Base-by-base conservation (phyloP, 2,113 vertebrate genomes). In the Corythaeola cristata region DNA sequence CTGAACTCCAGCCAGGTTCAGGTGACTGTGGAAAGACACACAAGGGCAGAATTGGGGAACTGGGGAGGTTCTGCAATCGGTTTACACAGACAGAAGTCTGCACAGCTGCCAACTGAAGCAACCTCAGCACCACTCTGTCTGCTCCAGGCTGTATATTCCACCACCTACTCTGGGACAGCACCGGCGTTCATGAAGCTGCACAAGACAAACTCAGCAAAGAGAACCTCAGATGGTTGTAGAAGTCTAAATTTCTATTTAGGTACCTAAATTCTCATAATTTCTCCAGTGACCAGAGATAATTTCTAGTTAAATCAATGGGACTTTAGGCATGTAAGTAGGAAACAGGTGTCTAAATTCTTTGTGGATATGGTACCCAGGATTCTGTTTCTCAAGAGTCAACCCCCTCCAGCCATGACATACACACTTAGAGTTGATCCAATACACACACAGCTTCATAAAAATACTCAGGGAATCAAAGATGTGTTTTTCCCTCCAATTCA, bases 161-260 rank as follows among this genome's bases (percentile, higher is more conserved):
- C 35, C 2, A 0, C 9, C 35, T 58, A 4, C 32, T 39, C 44
- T 6, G 20, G 35, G 66, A 67, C 52, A 39, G 52, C 37, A 59
- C 32, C 2, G 1, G 66, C 0, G 1, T n/a, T 63, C 64, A 5
- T 4, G 27, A 50, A 52, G 35, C 71, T 50, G 32, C 56, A n/a
- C 6, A 39, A 9, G 69, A 71, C 12, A 19, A 82, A 37, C 27
- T 63, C 71, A 27, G 55, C 45, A 62, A 59, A 79, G 23, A 67
- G 22, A 30, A 37, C 17, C 74, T 47, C 71, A 47, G 45, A 66
- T 19, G 19, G 71, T 44, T 82, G 58, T 53, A 44, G 21, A 86
- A 71, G 26, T 67, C 88, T 60, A 15, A 28, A 30, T 53, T 59
- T 47, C 64, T 55, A 30, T 35, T 55, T 44, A 72, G n/a, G 22